Evolutionary conservation across 2,888 invertebrate genomes (phyloP).

Genomic region (Linyphia triangularis): DNA sequence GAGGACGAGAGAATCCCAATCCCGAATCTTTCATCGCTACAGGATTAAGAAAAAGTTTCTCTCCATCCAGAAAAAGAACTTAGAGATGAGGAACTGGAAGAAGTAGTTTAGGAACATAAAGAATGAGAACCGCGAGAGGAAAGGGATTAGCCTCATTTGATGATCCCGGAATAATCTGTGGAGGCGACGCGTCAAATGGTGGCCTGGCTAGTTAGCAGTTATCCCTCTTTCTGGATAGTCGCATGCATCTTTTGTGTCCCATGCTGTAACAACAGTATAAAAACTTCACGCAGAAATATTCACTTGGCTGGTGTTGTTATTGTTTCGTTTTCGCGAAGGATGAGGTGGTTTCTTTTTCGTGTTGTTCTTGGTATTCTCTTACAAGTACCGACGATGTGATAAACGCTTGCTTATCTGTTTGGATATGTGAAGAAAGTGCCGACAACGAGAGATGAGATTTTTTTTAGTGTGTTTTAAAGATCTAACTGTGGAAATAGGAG

Average conservation of each 20-base stretch:
- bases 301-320: constrained; percentile 17
- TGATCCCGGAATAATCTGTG: constrained; percentile 70
- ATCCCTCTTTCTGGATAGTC: constrained; percentile 13
- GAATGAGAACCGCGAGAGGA: constrained; percentile 51
- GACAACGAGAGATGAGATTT: too few species aligned
- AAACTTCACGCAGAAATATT: neutral
- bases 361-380: neutral
- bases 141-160: constrained; percentile 73
- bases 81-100: neutral
- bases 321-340: neutral
- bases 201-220: constrained; percentile 60
- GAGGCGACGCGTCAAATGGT: constrained; percentile 61
- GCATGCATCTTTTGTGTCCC: constrained; percentile 47
- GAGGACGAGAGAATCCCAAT: constrained; percentile 5
- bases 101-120: constrained; percentile 25
- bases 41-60: constrained; percentile 70
- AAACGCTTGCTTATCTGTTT: neutral
- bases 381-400: too few species aligned
- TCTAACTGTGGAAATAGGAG: too few species aligned
- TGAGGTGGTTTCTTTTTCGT: neutral
- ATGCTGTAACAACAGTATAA: neutral
- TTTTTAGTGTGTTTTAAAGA: too few species aligned
- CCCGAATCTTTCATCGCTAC: constrained; percentile 72
- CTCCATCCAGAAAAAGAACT: constrained; percentile 6
- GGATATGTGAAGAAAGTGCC: too few species aligned